Percentiles rank a stretch among this genome's conserved stretches.
phyloP scores from a whole-genome alignment of 1,140 invertebrate species.

The Lerema accius region DNA sequence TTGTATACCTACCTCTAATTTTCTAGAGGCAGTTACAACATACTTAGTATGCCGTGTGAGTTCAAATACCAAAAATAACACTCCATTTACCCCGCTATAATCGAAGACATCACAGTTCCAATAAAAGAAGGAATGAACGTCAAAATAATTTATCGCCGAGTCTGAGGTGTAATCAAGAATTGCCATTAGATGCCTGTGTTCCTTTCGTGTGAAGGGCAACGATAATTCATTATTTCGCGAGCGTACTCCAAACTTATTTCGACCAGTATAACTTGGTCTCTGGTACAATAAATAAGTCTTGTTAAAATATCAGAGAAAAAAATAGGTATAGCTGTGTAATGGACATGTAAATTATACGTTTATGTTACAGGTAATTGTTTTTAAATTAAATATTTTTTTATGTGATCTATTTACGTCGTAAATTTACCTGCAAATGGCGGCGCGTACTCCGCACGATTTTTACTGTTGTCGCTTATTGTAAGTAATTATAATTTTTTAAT shows the following conservation, averaged over 20 bases:
- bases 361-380: too few relatives aligned
- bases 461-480: too few relatives aligned
- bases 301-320: neutral
- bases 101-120: constrained; percentile 1
- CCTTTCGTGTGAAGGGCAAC: constrained; percentile 15
- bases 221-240: constrained; percentile 21
- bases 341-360: too few relatives aligned
- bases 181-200: constrained; percentile 12
- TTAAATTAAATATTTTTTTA: too few relatives aligned
- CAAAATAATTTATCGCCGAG: constrained; percentile 24
- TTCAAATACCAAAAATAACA: neutral
- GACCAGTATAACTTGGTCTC: constrained; percentile 13
- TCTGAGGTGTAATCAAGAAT: constrained; percentile 15
- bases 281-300: neutral
- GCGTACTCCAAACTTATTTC: constrained; percentile 6
- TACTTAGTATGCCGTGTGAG: neutral
- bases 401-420: too few relatives aligned
- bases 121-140: constrained; percentile 15
- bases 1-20: too few relatives aligned
- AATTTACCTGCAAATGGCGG: too few relatives aligned
- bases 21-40: neutral
- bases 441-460: too few relatives aligned
- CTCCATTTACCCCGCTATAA: neutral
- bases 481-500: too few relatives aligned
- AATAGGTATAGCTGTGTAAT: too few relatives aligned